Evolutionary conservation across 2,113 vertebrate genomes (phyloP), one percentile per base, ranked within the genome.

Genomic region (Hypomesus transpacificus): DNA sequence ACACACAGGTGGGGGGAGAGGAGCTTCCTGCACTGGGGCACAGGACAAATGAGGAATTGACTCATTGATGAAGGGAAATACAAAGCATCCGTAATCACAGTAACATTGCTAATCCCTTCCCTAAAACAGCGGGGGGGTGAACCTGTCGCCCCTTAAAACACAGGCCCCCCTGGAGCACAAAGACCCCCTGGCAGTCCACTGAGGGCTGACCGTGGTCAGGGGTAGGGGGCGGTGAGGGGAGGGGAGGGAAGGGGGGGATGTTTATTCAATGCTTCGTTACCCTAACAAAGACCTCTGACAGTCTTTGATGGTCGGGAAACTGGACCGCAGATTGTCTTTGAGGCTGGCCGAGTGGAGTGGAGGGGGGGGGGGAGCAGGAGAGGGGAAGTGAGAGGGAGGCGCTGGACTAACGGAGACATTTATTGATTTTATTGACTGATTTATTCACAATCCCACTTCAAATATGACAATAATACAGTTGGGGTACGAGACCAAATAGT

Each of bases 61-160:
- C 28, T 64, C 56, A 65, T 81, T 81, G 75, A 70, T 72, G 18
- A 13, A 62, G 71, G 67, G 73, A 56, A 66, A 20, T 75, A 85
- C 73, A 87, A 87, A 76, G 80, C 75, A 75, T 61, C 68, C 56
- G 78, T 68, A 83, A 83, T 84, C 79, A 79, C 82, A 83, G 82
- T 82, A 78, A 66, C 81, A 82, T n/a, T 70, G 73, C 77, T 84
- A 85, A 87, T 86, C 86, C 80, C 81, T 82, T 86, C 75, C 80
- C 79, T 70, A 75, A 84, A 85, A 82, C 84, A 80, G 78, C 56
- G 56, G 76, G 78, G 76, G 71, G 46, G 52, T 24, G 54, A 79
- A 56, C 71, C 74, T 73, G 17, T 24, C 24, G 53, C 31, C 67
- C 60, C 53, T 34, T 51, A 31, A 80, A 80, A 75, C 74, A 69